Evolutionary conservation across 2,113 vertebrate species (phyloP).

Genomic region (Tauraco erythrolophus): DNA sequence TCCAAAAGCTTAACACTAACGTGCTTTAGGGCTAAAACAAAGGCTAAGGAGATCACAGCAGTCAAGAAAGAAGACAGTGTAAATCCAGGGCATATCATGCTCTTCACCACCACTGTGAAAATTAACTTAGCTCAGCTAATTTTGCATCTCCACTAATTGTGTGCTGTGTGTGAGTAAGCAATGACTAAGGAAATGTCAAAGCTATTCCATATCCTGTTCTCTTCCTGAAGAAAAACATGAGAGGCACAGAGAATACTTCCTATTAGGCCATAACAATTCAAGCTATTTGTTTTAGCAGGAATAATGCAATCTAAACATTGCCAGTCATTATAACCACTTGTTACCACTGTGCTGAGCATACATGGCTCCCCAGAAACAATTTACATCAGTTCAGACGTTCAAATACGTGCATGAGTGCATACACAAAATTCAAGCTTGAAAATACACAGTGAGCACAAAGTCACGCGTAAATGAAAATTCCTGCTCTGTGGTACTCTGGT

Average conservation of each 20-base stretch:
- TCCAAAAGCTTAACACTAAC: slow-evolving; percentile 5
- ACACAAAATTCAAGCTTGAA: not conserved
- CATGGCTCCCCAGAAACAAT: not conserved
- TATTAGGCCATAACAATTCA: slow-evolving; percentile 60
- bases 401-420: not conserved
- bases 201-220: slow-evolving; percentile 70
- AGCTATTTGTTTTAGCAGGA: slow-evolving; percentile 17
- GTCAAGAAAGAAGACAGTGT: slow-evolving; percentile 35
- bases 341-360: not conserved
- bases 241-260: slow-evolving; percentile 50
- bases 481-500: not conserved
- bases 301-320: not conserved
- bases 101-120: slow-evolving; percentile 53
- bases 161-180: slow-evolving; percentile 70
- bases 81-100: slow-evolving; percentile 43
- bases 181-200: slow-evolving; percentile 68
- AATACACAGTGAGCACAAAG: not conserved
- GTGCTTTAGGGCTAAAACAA: slow-evolving; percentile 18
- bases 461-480: not conserved
- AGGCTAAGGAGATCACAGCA: not conserved
- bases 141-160: slow-evolving; percentile 70
- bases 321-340: not conserved
- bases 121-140: slow-evolving; percentile 71
- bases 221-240: slow-evolving; percentile 63
- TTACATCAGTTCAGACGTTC: not conserved